Base-by-base conservation (phyloP, 2,888 invertebrate genomes). In the Euspilapteryx auroguttella region DNA sequence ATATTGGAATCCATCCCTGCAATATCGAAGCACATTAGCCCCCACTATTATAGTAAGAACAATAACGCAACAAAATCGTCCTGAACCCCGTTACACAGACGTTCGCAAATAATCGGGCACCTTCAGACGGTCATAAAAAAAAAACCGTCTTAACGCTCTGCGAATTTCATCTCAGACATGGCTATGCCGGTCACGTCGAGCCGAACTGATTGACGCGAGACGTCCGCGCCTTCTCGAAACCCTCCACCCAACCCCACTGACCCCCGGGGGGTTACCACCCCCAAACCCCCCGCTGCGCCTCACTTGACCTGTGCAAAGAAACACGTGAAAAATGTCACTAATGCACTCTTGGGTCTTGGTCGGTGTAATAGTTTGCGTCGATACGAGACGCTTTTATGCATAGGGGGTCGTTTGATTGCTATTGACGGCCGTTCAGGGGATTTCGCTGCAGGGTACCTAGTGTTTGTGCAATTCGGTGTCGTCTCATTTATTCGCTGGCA, bases 271-370 rank as follows among this genome's bases (percentile, higher is more conserved):
- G 14, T 24, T 25, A 30, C 41, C n/a, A n/a, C n/a, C n/a, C n/a
- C 41, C 37, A 40, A 31, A 32, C 34, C 30, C 28, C 26, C 33
- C 34, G 38, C 39, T 37, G 32, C 34, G 32, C 34, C 43, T 35
- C 45, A 49, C 55, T 62, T 65, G 68, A 71, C 69, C 68, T 57
- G 59, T 49, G 42, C 50, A 47, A 50, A 58, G 66, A 55, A 68
- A 62, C 65, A 69, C 65, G 69, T 63, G 71, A 69, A 68, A 69
- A 71, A 69, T 71, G 69, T 64, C 69, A 69, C 68, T 69, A 68
- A 69, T 71, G 69, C 68, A 71, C 59, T 62, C 49, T 48, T 13
- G 28, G 30, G 30, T 27, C 12, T 21, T 21, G 13, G 12, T 12
- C 12, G n/a, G 10, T n/a, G n/a, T n/a, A n/a, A n/a, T n/a, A n/a